phyloP scores from a whole-genome alignment of 2,888 invertebrate species.

The Drosophila fungiperda region DNA sequence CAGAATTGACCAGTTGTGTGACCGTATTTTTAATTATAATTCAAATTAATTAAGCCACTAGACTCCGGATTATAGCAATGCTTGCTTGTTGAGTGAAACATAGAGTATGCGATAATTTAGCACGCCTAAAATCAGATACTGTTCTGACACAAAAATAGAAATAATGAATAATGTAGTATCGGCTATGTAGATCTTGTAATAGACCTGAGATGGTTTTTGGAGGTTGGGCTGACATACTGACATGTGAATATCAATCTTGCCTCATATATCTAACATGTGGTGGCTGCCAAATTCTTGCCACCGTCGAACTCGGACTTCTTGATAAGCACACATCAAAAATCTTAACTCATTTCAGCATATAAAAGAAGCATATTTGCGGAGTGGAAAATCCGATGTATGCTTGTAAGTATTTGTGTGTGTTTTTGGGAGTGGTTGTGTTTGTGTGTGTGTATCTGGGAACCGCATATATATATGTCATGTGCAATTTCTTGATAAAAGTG shows the following conservation, averaged over 20 bases:
- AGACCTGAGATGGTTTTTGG: not conserved
- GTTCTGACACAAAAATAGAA: not conserved
- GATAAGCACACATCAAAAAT: slow-evolving; percentile 26
- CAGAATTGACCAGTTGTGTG: not conserved
- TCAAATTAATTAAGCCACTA: not conserved
- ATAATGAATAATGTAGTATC: not conserved
- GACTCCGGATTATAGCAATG: not conserved
- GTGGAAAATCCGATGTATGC: slow-evolving; percentile 20
- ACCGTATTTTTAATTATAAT: not conserved
- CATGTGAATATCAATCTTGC: slow-evolving; percentile 16
- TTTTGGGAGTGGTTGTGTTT: slow-evolving; percentile 8
- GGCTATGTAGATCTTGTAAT: not conserved
- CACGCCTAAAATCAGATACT: not conserved
- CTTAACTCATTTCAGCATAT: not conserved
- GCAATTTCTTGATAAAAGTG: slow-evolving; percentile 71
- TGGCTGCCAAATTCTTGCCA: slow-evolving; percentile 8
- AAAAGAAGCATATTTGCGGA: slow-evolving; percentile 32
- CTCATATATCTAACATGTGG: slow-evolving; percentile 44
- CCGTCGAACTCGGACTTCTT: slow-evolving; percentile 20
- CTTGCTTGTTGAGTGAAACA: not conserved
- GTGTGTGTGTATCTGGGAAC: slow-evolving; percentile 12
- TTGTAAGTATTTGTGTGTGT: slow-evolving; percentile 10
- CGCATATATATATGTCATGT: slow-evolving; percentile 61
- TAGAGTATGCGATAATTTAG: not conserved
- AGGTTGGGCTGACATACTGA: not conserved